Base-by-base conservation (phyloP, 64 coral and sea anemone species). In the Acropora yongei region DNA sequence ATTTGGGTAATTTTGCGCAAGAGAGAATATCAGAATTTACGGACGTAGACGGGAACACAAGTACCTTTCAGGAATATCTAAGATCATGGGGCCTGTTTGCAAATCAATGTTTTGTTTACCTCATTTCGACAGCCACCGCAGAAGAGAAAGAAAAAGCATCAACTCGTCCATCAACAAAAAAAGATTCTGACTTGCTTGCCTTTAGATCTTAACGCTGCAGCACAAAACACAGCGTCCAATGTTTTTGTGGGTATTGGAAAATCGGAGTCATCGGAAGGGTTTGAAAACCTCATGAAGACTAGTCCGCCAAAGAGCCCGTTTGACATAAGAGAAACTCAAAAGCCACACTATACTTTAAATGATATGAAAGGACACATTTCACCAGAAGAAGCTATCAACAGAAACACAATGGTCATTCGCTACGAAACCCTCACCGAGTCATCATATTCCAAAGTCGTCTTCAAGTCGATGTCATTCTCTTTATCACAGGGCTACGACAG, bases 1-100 rank as follows among this genome's bases (percentile, higher is more conserved):
- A 87, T 6, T 11, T 93, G 50, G 92, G 86, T 8, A 89, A 88
- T 66, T 93, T 75, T 49, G 61, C 77, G 18, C 92, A 93, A 75
- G 78, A 93, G 46, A 46, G 39, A 13, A 16, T 93, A 16, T 10
- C 49, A 2, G 40, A 45, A 46, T 93, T 93, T 83, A 45, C 4
- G n/a, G 86, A 89, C 53, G 40, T 46, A 3, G 78, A 74, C 13
- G 92, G 78, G 49, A 49, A 81, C 17, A 12, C 8, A 41, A 72
- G 82, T 47, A 88, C 75, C 2, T 88, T 41, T 88, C 40, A 49
- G 13, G 75, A 79, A n/a, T 89, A 89, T 47, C 41, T 89, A 1
- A 79, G 43, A 61, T 89, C 51, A 7, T 6, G 61, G 0, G 75
- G 75, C 30, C 45, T 89, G 5, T 79, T 78, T 80, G 50, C 88